Base-by-base conservation (phyloP, 2,113 vertebrate genomes). In the Eublepharis macularius region DNA sequence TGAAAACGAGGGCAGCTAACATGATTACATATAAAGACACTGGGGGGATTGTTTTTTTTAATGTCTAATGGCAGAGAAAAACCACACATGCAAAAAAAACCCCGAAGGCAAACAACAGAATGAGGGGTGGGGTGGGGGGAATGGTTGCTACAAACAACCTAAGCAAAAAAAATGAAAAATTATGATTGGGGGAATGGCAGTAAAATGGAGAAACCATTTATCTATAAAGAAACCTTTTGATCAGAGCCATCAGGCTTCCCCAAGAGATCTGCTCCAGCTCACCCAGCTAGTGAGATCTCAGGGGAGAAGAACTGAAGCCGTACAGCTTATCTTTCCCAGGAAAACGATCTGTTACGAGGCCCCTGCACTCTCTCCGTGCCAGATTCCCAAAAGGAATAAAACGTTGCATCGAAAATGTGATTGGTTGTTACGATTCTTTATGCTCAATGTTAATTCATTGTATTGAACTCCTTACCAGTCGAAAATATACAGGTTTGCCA, bases 81-180 rank as follows among this genome's bases (percentile, higher is more conserved):
- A 82, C 69, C 89, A 86, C 76, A 68, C 66, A 54, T 84, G 60
- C 73, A 68, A 91, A 74, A 93, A 60, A 89, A 86, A 49, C 88
- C 88, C 90, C 91, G n/a, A 84, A 90, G 86, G 91, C 88, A 88
- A 93, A 92, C 79, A 91, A 82, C 19, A 90, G 90, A 91, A 90
- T 90, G 80, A 85, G 49, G 86, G 90, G 88, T 65, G 74, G 68
- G 54, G 63, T 65, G 74, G 68, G 54, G 63, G 88, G 66, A n/a
- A 69, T 69, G 47, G 63, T 77, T 90, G 89, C 70, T 87, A 86
- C 90, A 85, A 91, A 89, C 88, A 82, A 92, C 90, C 89, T 94
- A 92, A 95, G 86, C 91, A 94, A 93, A 92, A 93, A 92, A 94
- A 91, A 86, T 74, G 60, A 87, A 88, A 92, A 90, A 88, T 79